Base-by-base conservation (phyloP, 2,888 invertebrate genomes). In the Dryocosmus kuriphilus region DNA sequence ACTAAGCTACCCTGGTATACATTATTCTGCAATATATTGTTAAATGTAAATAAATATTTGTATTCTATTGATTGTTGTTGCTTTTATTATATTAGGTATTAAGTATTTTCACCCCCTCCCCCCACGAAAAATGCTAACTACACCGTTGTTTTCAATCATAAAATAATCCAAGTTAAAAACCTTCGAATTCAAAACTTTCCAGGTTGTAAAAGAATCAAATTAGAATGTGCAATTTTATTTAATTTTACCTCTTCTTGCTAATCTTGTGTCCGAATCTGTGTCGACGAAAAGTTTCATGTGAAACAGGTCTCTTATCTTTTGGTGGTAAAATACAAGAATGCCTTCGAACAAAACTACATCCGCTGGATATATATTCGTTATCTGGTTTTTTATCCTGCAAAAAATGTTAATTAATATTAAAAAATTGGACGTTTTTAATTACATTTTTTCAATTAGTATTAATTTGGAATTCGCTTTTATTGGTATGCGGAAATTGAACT, bases 281-380 rank as follows among this genome's bases (percentile, higher is more conserved):
- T 99, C 99, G 5, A 99, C 99, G 92, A 99, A 99, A 57, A 99
- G 93, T 92, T 99, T 99, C 98, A 99, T 99, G 92, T 99, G 98
- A 93, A 99, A 99, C 79, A 99, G 93, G 80, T 98, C 96, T 75
- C 99, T 93, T 81, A 99, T 96, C 91, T 97, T 97, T 0, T 97
- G 97, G 92, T 98, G 98, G 93, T 99, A 99, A 93, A 99, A 99
- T 55, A 98, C 98, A 78, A 99, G 94, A 91, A 99, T 99, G 27
- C 99, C 99, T 92, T 99, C 99, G 86, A 99, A 97, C 9, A 99
- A 93, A 14, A 99, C 98, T 79, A 99, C 99, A 92, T 99, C 99
- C 0, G 98, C 98, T 2, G 98, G 98, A 92, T 98, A 97, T 85
- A 99, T 96, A 1, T 95, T 96, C 81, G 96, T 94, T 78, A 94